Base-by-base conservation (phyloP, 2,113 vertebrate species). In the Micromys minutus region DNA sequence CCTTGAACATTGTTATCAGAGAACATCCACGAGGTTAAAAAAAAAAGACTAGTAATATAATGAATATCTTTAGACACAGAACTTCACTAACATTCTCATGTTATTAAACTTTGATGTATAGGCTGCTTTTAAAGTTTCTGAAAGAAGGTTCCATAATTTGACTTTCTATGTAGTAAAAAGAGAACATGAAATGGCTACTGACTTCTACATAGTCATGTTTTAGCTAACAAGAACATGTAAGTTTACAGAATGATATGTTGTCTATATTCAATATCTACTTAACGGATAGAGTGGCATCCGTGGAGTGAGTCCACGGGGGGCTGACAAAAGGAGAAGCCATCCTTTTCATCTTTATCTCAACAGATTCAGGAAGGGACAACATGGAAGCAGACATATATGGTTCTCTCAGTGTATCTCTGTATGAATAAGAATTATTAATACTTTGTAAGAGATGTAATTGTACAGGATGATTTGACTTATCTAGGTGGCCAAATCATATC, bases 131-230 rank as follows among this genome's bases (percentile, higher is more conserved):
- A 65, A 96, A 87, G 81, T 19, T 86, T 89, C 47, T 34, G 34
- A 95, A 95, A 50, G 45, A 72, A 93, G 52, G 13, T 63, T n/a
- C 29, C 17, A 34, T 91, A 47, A 72, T 89, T 84, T 90, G 91
- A 87, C 65, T 95, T 86, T 67, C 22, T 74, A 45, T 52, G 29
- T 50, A 79, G 42, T 94, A 45, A 77, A 24, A 69, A 15, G 67
- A 65, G 47, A 88, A 74, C 63, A 90, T 84, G 69, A 77, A 96
- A 90, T 87, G 19, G 5, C 36, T 45, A 42, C 5, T 81, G 65
- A 75, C 84, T 69, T 61, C 36, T 61, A 59, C 26, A 72, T 87
- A 77, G 67, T 76, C 36, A 36, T 67, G 45, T 22, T 22, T 96
- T 74, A n/a, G 47, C 45, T 71, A 29, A 52, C 45, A 87, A 91